Evolutionary conservation across 2,888 invertebrate genomes (phyloP), one percentile per base, ranked within the genome.

Genomic region (Poecilus cupreus): DNA sequence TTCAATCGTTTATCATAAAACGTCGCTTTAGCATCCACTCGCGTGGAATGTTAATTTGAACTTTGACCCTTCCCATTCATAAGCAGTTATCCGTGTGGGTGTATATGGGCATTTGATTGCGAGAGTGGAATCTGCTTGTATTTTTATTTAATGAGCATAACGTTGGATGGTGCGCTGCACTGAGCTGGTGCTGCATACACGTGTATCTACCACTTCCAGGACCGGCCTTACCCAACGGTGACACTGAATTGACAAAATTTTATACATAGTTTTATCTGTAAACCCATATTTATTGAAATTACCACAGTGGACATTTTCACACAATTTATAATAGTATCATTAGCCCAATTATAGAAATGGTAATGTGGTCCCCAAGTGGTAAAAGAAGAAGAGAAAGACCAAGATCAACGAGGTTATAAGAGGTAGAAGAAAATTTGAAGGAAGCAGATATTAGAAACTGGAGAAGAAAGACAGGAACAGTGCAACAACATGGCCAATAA

Each of bases 31-130:
- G 79, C 70, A 80, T 70, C 39, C 77, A 43, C 60, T 75, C 13
- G 79, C 72, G 51, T 81, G 81, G 81, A 81, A 81, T 81, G 81
- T 81, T 81, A 75, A 81, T 81, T 81, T 81, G 81, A 81, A 57
- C 81, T 81, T 46, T 81, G 81, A 81, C 81, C 81, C 81, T 81
- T 81, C 81, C 74, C 81, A 81, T 81, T 81, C 81, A 81, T 81
- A 75, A 81, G 81, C 81, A 81, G 81, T 81, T 81, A 75, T 22
- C 60, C 75, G 75, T 64, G 81, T 81, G 75, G 81, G 81, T 81
- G 81, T 81, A 81, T 81, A 75, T 81, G 75, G 80, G 74, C 75
- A 80, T 80, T 80, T 80, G 74, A 80, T 80, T 80, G 80, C 74
- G 74, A 80, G 80, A 80, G 74, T 74, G 75, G 80, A 80, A 80